These are phyloP conservation scores for Lamprologus lemairii DNA, from an alignment of 2,113 vertebrate species.

Conservation along the genomic window DNA sequence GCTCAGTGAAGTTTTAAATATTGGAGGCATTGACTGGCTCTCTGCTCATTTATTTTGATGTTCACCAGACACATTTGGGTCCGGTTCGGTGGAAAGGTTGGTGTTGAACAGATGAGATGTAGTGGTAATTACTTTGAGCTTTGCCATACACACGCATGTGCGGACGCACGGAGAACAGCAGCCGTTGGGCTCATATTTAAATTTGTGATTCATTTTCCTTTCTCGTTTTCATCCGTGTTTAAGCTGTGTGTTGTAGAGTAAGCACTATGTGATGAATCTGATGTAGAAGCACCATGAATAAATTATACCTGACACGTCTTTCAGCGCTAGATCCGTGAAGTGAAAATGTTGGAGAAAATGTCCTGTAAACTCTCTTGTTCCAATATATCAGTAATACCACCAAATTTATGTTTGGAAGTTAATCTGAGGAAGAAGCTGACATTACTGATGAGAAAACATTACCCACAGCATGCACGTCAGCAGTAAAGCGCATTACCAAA, in stretches of 20 bases:
- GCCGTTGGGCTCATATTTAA: background rate
- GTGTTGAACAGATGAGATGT: constrained; percentile 32
- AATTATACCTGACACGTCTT: background rate
- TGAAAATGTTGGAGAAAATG: background rate
- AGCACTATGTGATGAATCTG: background rate
- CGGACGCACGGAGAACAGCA: background rate
- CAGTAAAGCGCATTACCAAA: background rate
- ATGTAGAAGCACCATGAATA: constrained; percentile 6
- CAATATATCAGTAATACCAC: constrained; percentile 1
- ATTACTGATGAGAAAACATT: background rate
- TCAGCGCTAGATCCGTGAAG: background rate
- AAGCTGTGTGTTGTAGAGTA: constrained; percentile 9
- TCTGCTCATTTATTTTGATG: constrained; percentile 33
- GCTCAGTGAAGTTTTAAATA: constrained; percentile 63
- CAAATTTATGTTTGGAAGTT: constrained; percentile 4
- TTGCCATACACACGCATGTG: background rate
- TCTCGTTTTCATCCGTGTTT: constrained; percentile 2
- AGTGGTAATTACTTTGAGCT: constrained; percentile 37
- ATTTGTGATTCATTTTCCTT: constrained; percentile 6
- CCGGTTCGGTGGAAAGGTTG: constrained; percentile 20
- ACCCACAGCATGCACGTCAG: background rate
- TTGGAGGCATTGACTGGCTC: constrained; percentile 17
- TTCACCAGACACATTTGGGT: constrained; percentile 11
- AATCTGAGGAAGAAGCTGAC: background rate
- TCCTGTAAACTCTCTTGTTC: constrained; percentile 16